Conservation (phyloP, 2,113 vertebrate species). For the Paralichthys olivaceus region DNA sequence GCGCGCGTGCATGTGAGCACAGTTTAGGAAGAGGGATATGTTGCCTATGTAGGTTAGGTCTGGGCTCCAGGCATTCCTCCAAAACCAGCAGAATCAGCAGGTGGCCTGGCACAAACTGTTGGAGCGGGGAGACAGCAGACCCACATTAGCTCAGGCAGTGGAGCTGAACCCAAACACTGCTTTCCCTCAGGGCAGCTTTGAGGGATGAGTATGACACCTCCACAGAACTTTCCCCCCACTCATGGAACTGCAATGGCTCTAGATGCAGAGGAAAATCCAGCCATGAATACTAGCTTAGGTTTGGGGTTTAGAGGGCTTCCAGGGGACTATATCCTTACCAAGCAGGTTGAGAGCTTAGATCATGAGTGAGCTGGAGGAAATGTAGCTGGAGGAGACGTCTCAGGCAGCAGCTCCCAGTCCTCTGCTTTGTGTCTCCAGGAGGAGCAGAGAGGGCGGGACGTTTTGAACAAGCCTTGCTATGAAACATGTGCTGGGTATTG, state of each 20-base stretch:
- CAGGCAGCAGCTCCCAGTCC: constrained; percentile 23
- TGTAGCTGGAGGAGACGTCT: constrained; percentile 16
- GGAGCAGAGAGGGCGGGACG: constrained; percentile 50
- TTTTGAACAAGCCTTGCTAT: constrained; percentile 66
- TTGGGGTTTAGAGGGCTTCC: constrained; percentile 61
- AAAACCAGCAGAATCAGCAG: constrained; percentile 74
- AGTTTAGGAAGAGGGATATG: constrained; percentile 51
- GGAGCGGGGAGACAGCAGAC: constrained; percentile 66
- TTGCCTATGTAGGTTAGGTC: constrained; percentile 77
- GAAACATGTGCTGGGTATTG: constrained; percentile 74
- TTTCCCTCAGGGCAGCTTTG: constrained; percentile 52
- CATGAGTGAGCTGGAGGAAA: not conserved
- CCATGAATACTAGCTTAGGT: constrained; percentile 59
- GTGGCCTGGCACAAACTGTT: constrained; percentile 62
- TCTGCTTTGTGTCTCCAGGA: constrained; percentile 69
- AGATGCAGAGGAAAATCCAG: constrained; percentile 65
- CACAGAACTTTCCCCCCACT: constrained; percentile 45
- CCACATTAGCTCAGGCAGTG: constrained; percentile 75
- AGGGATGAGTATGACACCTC: constrained; percentile 64
- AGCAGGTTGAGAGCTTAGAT: constrained; percentile 52
- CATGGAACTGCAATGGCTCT: constrained; percentile 49
- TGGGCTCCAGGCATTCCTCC: constrained; percentile 65
- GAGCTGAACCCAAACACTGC: constrained; percentile 71
- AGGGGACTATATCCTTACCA: constrained; percentile 48
- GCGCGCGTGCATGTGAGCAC: constrained; percentile 35